Base-by-base conservation (phyloP, 2,888 invertebrate genomes). In the Prosopocoilus inquinatus region DNA sequence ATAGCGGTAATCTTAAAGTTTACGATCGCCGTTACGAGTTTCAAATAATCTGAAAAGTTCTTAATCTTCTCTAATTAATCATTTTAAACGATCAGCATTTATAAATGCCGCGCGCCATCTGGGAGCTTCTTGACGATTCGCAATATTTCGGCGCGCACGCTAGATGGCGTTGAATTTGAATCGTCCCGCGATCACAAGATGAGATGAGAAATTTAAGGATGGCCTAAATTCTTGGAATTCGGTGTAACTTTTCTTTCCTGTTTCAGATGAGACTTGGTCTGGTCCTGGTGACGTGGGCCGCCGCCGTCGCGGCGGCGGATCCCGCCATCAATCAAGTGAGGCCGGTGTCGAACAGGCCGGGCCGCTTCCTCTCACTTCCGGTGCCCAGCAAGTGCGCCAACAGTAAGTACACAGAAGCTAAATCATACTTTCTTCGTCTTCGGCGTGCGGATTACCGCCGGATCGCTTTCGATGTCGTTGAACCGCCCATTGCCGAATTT, bases 311-410 rank as follows among this genome's bases (percentile, higher is more conserved):
- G 66, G 66, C 78, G 61, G 75, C 71, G 55, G 80, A 81, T 64
- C 81, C 81, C 51, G 82, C 82, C 50, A 80, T 83, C 70, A 81
- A 76, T 62, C 80, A 82, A 76, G 80, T 79, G 60, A 76, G 82
- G 65, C 88, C 88, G 62, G 87, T 87, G 71, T 82, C 84, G 58
- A 85, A 85, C 70, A 85, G 89, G 74, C 90, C 91, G 9, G 92
- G 92, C 71, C 82, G 93, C 69, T 92, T 93, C 80, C 82, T 93
- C 62, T 87, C 91, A 47, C 83, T 93, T 65, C 93, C 93, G 44
- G 81, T 84, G 60, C 84, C 92, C 59, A 84, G 88, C 74, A 93
- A 93, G 81, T 93, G 93, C 78, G 84, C 90, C 61, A 88, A 82
- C 79, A 86, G 92, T 93, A 81, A 90, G 91, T 90, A 45, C 28